phyloP scores from a whole-genome alignment of 2,113 vertebrate genomes.

The Cyanoramphus novaezelandiae region DNA sequence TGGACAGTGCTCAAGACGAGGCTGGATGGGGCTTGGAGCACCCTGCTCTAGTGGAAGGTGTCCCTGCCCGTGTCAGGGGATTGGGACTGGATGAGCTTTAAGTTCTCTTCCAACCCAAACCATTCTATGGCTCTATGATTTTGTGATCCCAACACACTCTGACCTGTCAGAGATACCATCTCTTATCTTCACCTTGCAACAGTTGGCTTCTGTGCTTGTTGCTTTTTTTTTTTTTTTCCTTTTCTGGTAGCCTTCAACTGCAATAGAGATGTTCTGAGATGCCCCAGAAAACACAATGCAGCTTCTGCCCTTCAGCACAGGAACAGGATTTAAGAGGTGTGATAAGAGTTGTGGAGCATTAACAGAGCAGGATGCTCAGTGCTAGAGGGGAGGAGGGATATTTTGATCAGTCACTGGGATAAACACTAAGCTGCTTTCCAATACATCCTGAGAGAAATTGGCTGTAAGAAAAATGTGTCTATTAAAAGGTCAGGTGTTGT shows the following conservation, averaged over 20 bases:
- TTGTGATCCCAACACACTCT: background rate
- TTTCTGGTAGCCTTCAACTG: background rate
- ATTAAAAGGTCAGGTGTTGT: constrained; percentile 14
- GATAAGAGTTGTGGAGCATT: background rate
- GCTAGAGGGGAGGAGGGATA: background rate
- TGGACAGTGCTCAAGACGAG: background rate
- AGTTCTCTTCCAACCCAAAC: background rate
- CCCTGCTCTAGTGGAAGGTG: background rate
- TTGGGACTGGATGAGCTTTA: background rate
- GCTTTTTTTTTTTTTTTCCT: too few relatives aligned
- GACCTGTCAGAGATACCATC: background rate
- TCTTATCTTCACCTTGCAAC: background rate
- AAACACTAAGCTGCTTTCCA: background rate
- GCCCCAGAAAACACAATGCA: background rate
- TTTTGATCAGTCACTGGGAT: background rate
- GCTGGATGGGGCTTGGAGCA: background rate
- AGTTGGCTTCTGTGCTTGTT: background rate
- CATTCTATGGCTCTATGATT: background rate
- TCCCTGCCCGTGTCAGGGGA: background rate
- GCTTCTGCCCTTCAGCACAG: background rate
- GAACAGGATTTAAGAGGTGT: background rate
- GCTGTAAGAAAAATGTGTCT: background rate
- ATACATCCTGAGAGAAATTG: background rate
- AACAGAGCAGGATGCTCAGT: background rate
- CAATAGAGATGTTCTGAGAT: background rate